phyloP scores from a whole-genome alignment of 2,888 invertebrate species.

The Rhagonycha fulva region DNA sequence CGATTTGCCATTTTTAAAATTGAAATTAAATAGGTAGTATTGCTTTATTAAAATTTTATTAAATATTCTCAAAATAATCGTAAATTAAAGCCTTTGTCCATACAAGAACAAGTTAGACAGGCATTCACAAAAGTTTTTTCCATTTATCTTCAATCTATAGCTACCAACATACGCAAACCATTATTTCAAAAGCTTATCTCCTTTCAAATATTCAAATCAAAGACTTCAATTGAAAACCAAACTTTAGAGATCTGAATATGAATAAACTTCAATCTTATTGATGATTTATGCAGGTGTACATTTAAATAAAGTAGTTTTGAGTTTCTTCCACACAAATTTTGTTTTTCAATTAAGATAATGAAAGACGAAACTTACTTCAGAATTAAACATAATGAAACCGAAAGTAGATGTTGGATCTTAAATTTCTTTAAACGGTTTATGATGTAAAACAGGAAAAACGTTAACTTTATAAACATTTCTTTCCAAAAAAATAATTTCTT shows the following conservation, averaged over 20 bases:
- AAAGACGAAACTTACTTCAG: constrained; percentile 13
- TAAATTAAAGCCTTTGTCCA: constrained; percentile 19
- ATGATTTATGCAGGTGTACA: constrained; percentile 34
- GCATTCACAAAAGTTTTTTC: constrained; percentile 33
- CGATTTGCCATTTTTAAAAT: neutral
- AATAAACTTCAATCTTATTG: constrained; percentile 35
- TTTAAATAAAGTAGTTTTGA: constrained; percentile 23
- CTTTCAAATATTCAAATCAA: constrained; percentile 34
- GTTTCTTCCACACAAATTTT: neutral
- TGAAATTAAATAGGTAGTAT: neutral
- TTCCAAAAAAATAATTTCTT: neutral
- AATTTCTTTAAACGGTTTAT: constrained; percentile 1
- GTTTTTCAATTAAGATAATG: neutral
- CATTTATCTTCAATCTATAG: constrained; percentile 36
- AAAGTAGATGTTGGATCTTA: constrained; percentile 14
- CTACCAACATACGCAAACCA: constrained; percentile 31
- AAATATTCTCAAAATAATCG: constrained; percentile 15
- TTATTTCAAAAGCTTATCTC: constrained; percentile 34
- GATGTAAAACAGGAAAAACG: neutral
- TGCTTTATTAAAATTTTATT: neutral
- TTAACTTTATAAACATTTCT: neutral
- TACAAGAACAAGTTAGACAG: constrained; percentile 23
- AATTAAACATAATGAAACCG: constrained; percentile 19
- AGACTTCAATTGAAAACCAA: constrained; percentile 33
- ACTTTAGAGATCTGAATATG: constrained; percentile 34